These are phyloP conservation scores for Microvelia longipes DNA, from an alignment of 1,140 invertebrate genomes.

Conservation along the genomic window DNA sequence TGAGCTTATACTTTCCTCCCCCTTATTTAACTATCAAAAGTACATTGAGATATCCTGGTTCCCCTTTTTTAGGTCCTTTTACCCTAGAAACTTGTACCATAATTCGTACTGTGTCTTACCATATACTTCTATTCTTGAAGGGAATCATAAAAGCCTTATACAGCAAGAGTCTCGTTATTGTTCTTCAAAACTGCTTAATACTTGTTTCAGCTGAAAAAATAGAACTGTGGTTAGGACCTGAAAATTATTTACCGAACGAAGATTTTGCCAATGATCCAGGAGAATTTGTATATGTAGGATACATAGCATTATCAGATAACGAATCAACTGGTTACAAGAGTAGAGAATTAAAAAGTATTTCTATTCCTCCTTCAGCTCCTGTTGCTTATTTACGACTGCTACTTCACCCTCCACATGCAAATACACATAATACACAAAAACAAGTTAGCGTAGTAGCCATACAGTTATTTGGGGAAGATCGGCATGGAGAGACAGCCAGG, in stretches of 20 bases:
- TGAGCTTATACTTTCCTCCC: too few species aligned
- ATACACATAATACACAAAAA: slow-evolving; percentile 56
- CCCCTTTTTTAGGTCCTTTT: too few species aligned
- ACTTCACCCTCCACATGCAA: slow-evolving; percentile 63
- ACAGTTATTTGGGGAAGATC: slow-evolving; percentile 56
- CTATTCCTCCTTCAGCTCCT: slow-evolving; percentile 39
- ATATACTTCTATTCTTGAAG: too few species aligned
- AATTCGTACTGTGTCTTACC: too few species aligned
- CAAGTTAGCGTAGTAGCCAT: slow-evolving; percentile 65
- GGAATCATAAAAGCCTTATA: too few species aligned
- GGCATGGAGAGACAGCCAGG: not conserved
- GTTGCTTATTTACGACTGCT: slow-evolving; percentile 70
- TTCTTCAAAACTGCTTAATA: not conserved
- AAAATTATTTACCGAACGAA: slow-evolving; percentile 4
- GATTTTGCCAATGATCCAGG: slow-evolving; percentile 10
- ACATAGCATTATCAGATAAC: slow-evolving; percentile 68
- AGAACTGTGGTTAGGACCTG: slow-evolving; percentile 36
- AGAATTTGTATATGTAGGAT: slow-evolving; percentile 56
- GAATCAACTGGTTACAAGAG: slow-evolving; percentile 64
- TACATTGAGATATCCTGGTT: too few species aligned
- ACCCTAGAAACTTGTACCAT: too few species aligned
- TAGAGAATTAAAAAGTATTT: slow-evolving; percentile 70
- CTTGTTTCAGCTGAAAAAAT: slow-evolving; percentile 31
- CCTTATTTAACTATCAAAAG: too few species aligned
- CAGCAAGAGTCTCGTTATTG: too few species aligned